Base-by-base conservation (phyloP, 2,888 invertebrate genomes). In the Drosophila subsilvestris region DNA sequence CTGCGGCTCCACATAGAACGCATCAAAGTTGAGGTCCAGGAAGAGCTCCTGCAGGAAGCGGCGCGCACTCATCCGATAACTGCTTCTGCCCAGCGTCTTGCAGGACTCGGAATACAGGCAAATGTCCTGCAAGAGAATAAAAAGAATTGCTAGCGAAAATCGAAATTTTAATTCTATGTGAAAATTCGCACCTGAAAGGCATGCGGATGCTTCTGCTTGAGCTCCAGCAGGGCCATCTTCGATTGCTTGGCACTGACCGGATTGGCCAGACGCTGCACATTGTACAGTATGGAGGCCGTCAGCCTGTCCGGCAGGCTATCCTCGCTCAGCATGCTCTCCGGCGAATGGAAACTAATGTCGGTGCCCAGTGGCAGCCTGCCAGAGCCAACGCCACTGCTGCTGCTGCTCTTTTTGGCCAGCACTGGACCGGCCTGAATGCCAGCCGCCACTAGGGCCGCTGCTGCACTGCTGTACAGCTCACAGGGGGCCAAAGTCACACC, bases 81-180 rank as follows among this genome's bases (percentile, higher is more conserved):
- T 95, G 90, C 95, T 96, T 59, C 95, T 94, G 0, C 96, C 95
- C 62, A 98, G 93, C 63, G 97, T 93, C 72, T 95, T 95, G 90
- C 97, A 96, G 14, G 98, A 95, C 91, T 99, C 98, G 0, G 98
- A 98, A 93, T 98, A 99, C 18, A 98, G 94, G 92, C 99, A 99
- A 67, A 97, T 93, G 90, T 97, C 97, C 92, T 97, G 6, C 12
- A 32, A 32, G 1, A 32, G 3, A 32, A 1, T 4, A 32, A 4
- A 32, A 37, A 37, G 1, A 37, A 7, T 6, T 37, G n/a, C 14
- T 14, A 14, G 7, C 27, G 2, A 27, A 9, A 1, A 9, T 2
- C 3, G 3, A 9, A 14, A 14, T 6, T 2, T 37, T 14, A 14
- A 12, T 12, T 2, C 6, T 6, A 32, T 29, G 12, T 0, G 1